Evolutionary conservation across 2,888 invertebrate species (phyloP).

Genomic region (Mechanitis mazaeus): DNA sequence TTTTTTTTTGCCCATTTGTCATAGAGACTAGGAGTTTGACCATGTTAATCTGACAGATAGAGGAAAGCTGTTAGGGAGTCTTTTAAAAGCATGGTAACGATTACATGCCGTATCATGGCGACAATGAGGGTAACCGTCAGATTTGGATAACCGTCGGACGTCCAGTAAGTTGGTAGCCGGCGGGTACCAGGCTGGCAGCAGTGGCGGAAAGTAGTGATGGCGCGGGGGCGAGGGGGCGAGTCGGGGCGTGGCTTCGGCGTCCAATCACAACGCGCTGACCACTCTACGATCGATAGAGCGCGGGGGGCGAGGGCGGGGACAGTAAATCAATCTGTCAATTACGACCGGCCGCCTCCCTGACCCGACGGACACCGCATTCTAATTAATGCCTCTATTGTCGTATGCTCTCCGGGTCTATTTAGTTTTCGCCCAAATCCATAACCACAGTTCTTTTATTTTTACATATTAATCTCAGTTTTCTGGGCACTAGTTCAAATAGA

Average conservation of each 20-base stretch:
- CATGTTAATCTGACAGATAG: too few species aligned
- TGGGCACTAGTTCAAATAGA: too few species aligned
- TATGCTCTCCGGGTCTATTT: constrained; percentile 13
- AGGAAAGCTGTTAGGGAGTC: too few species aligned
- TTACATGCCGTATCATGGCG: too few species aligned
- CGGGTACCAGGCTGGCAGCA: constrained; percentile 25
- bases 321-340: constrained; percentile 37
- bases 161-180: constrained; percentile 18
- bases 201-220: constrained; percentile 16
- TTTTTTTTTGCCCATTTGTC: too few species aligned
- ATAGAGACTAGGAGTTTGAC: too few species aligned
- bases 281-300: constrained; percentile 28
- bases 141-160: constrained; percentile 17
- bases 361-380: constrained; percentile 27
- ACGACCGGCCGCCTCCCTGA: constrained; percentile 24
- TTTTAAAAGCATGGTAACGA: too few species aligned
- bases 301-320: constrained; percentile 25
- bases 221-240: constrained; percentile 20
- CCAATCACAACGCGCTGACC: constrained; percentile 45
- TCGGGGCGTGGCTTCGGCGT: constrained; percentile 30
- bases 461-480: too few species aligned
- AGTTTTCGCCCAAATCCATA: constrained; percentile 9
- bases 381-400: constrained; percentile 27
- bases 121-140: not conserved
- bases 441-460: too few species aligned